Base-by-base conservation (phyloP, 2,797 vertebrate genomes). In the Halcyon leucocephala region DNA sequence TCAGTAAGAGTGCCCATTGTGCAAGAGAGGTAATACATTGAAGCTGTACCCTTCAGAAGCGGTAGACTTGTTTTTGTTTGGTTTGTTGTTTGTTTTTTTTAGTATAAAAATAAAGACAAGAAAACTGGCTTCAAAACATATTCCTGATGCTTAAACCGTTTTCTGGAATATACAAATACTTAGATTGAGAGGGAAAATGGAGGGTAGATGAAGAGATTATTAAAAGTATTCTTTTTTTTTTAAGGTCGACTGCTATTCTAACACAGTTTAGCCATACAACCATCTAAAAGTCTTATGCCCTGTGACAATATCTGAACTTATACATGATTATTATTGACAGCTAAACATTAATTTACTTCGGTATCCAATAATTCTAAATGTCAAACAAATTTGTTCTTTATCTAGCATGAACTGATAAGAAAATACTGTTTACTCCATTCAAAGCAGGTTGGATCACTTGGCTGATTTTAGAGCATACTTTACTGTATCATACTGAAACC, bases 191-290 rank as follows among this genome's bases (percentile, higher is more conserved):
- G 12, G 22, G 54, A n/a, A 72, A 90, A 89, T 12, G 15, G 66
- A 91, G 21, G 69, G 25, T 39, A 88, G 80, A 94, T 86, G 26
- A 91, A 94, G 62, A 90, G 77, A 95, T 93, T 91, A 88, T 79
- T 79, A 64, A 64, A 52, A 71, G 29, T 48, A 22, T 60, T 44
- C 29, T 42, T 90, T 80, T 79, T 79, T 69, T 71, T 52, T 67
- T 35, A 82, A 90, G 25, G 66, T 71, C 1, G 5, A 48, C 48
- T 67, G 33, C 37, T 90, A 82, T 26, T 88, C 49, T 84, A 77
- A 51, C 72, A 74, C 57, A 67, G 49, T 4, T 46, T 20, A 55
- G 42, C 29, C 7, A 4, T 61, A 46, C 26, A 82, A 48, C 54
- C 37, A 29, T 57, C 55, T 35, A 15, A 42, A 83, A 55, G 9